Evolutionary conservation across 2,113 vertebrate genomes (phyloP), one percentile per base, ranked within the genome.

Genomic region (Heptranchias perlo): DNA sequence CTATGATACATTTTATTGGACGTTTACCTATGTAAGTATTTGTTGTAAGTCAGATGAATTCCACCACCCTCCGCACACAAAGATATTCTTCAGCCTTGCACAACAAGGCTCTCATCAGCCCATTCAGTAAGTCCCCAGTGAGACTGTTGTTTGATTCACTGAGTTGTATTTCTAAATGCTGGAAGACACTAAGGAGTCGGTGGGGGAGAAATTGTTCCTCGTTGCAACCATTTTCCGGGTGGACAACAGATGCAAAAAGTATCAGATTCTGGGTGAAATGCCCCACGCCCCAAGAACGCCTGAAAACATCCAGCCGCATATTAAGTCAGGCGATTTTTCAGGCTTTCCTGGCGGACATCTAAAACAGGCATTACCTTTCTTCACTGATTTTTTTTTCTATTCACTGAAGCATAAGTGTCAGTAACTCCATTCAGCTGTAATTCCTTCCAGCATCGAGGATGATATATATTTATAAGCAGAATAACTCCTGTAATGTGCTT

Each of bases 401-500:
- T 61, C 6, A n/a, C 3, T 62, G n/a, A 39, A 93, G 89, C 58
- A 21, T 62, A 61, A 92, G 54, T 8, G 21, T 18, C 89, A 39
- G 2, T 44, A 93, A 39, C 35, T 93, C 58, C 35, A 35, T 62
- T 93, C 89, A 64, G 58, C 89, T 39, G 35, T 44, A 93, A 62
- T 93, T 93, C 16, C n/a, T 64, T 62, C n/a, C 35, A 93, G 18
- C 89, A 64, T 5, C 2, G 18, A 44, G 7, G n/a, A 39, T 93
- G 89, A 93, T 93, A 44, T 93, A 44, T 64, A 93, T 64, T 62
- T 93, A 93, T 54, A 61, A 61, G 54, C 54, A 91, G 52, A 62
- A 93, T 93, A 93, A 39, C 89, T 93, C 58, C 35, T 92, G 89
- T 39, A 93, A 93, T 64, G 89, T 93, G 35, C 89, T 62, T 62